phyloP scores from a whole-genome alignment of 2,888 invertebrate species.

The Nephrocerus scutellatus region DNA sequence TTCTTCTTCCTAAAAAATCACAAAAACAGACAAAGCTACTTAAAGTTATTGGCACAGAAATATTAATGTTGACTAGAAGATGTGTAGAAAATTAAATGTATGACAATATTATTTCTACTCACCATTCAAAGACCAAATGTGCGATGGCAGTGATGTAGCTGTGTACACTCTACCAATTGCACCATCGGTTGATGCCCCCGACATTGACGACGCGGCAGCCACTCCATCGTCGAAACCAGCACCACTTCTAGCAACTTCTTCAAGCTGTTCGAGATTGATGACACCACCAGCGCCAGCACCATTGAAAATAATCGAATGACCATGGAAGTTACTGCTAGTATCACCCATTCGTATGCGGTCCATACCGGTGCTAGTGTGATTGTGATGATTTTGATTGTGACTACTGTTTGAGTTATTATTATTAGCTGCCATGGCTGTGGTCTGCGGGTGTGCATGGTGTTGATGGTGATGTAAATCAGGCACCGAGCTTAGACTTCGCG shows the following conservation, averaged over 20 bases:
- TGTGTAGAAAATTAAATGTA: too few species aligned
- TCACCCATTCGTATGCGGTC: too few species aligned
- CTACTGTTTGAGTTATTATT: constrained; percentile 23
- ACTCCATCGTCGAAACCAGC: constrained; percentile 43
- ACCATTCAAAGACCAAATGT: constrained; percentile 90
- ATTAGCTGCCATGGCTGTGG: constrained; percentile 15
- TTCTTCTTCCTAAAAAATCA: too few species aligned
- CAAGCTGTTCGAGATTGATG: constrained; percentile 18
- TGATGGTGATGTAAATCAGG: constrained; percentile 61
- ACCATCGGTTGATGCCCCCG: constrained; percentile 39
- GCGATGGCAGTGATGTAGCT: constrained; percentile 83
- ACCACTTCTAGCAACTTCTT: constrained; percentile 21
- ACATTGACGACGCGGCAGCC: constrained; percentile 40
- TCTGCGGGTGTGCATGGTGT: too few species aligned
- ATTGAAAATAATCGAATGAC: constrained; percentile 63
- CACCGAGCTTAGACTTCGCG: constrained; percentile 74
- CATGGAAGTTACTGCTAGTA: constrained; percentile 32
- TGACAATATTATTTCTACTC: constrained; percentile 49
- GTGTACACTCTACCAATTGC: constrained; percentile 69
- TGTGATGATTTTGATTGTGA: constrained; percentile 42
- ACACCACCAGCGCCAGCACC: constrained; percentile 48
- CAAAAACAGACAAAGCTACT: too few species aligned
- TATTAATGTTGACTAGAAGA: too few species aligned
- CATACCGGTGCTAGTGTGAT: constrained; percentile 18
- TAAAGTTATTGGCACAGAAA: too few species aligned